Evolutionary conservation across 2,888 invertebrate genomes (phyloP).

Genomic region (Podotricha telesiphe): DNA sequence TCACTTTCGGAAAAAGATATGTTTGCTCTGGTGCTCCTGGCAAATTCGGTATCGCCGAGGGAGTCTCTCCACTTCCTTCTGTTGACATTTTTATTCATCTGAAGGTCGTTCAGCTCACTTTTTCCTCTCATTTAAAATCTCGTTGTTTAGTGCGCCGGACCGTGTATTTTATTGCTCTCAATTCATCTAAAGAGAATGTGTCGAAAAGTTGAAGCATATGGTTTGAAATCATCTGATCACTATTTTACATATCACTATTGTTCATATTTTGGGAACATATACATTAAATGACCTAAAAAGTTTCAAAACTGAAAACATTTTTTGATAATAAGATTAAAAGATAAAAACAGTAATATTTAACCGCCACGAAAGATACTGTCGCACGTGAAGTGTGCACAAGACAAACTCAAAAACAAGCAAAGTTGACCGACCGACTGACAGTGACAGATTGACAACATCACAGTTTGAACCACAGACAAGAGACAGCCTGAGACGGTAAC

Average conservation of each 20-base stretch:
- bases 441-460: conserved; percentile 39
- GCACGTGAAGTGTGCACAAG: conserved; percentile 52
- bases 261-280: conserved; percentile 55
- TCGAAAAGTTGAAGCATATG: conserved; percentile 74
- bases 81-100: conserved; percentile 88
- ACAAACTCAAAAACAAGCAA: conserved; percentile 61
- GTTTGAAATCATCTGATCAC: conserved; percentile 76
- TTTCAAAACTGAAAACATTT: conserved; percentile 49
- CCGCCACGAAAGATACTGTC: conserved; percentile 62
- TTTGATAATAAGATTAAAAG: conserved; percentile 33
- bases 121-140: conserved; percentile 78
- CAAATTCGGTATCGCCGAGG: conserved; percentile 76
- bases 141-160: conserved; percentile 54
- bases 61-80: conserved; percentile 85
- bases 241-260: conserved; percentile 68
- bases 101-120: conserved; percentile 66
- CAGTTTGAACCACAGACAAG: conserved; percentile 16
- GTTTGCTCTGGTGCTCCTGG: conserved; percentile 81
- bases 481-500: neutral
- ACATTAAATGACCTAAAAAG: conserved; percentile 50
- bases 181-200: conserved; percentile 55
- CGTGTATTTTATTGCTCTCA: conserved; percentile 54
- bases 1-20: conserved; percentile 79
- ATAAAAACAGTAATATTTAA: conserved; percentile 45
- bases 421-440: conserved; percentile 54